phyloP scores from a whole-genome alignment of 2,797 vertebrate species.

The Syndactyla subalaris region DNA sequence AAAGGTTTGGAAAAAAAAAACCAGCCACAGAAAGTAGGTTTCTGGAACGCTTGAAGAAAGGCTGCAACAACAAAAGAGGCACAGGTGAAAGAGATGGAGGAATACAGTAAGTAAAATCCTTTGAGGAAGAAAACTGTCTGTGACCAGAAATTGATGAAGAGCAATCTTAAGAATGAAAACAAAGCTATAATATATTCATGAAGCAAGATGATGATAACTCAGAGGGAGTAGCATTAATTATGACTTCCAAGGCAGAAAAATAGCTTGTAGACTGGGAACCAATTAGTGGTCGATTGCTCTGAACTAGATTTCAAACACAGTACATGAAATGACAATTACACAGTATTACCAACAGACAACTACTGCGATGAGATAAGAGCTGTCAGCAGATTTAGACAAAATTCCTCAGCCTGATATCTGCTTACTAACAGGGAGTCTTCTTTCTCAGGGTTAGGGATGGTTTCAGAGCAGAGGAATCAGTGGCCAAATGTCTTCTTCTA shows the following conservation, averaged over 20 bases:
- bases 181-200: slow-evolving; percentile 58
- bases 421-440: background rate
- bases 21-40: slow-evolving; percentile 9
- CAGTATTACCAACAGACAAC: slow-evolving; percentile 22
- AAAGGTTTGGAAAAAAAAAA: background rate
- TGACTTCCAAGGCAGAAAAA: slow-evolving; percentile 53
- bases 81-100: slow-evolving; percentile 5
- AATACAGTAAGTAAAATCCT: slow-evolving; percentile 34
- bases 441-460: background rate
- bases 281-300: slow-evolving; percentile 55
- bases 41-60: slow-evolving; percentile 34
- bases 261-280: slow-evolving; percentile 48
- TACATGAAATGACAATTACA: slow-evolving; percentile 51
- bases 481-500: background rate
- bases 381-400: slow-evolving; percentile 34
- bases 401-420: slow-evolving; percentile 20
- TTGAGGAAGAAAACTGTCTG: slow-evolving; percentile 50
- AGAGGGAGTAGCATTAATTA: slow-evolving; percentile 53
- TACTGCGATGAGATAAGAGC: slow-evolving; percentile 14
- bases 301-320: slow-evolving; percentile 57
- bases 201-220: slow-evolving; percentile 46
- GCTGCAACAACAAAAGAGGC: background rate
- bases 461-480: background rate
- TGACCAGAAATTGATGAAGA: slow-evolving; percentile 33
- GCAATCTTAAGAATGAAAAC: slow-evolving; percentile 55